Conservation (phyloP, 2,888 invertebrate species). For the Spialia ferax region DNA sequence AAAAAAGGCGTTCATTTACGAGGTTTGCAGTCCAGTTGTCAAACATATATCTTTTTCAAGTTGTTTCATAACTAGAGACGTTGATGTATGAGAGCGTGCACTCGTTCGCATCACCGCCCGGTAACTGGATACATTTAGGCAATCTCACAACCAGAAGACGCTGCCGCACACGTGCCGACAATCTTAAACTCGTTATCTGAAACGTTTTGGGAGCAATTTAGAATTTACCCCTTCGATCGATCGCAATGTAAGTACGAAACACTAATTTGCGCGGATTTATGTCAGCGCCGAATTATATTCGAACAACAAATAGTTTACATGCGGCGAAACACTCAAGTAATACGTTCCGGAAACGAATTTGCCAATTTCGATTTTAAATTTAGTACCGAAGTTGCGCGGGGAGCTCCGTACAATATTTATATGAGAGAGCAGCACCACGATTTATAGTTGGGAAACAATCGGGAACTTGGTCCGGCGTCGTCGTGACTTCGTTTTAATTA, state of each 20-base stretch:
- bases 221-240: slow-evolving; percentile 71
- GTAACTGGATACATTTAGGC: slow-evolving; percentile 67
- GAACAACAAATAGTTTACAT: slow-evolving; percentile 28
- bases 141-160: slow-evolving; percentile 64
- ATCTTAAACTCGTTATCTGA: slow-evolving; percentile 79
- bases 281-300: slow-evolving; percentile 17
- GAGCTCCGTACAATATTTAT: slow-evolving; percentile 75
- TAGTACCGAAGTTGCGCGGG: slow-evolving; percentile 73
- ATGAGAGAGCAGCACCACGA: slow-evolving; percentile 74
- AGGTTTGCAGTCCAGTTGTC: slow-evolving; percentile 60
- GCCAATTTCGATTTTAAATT: slow-evolving; percentile 73
- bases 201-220: slow-evolving; percentile 67
- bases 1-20: slow-evolving; percentile 47
- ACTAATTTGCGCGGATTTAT: slow-evolving; percentile 24
- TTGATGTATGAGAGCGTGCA: slow-evolving; percentile 69
- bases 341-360: slow-evolving; percentile 58
- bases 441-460: slow-evolving; percentile 83
- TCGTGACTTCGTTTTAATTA: slow-evolving; percentile 87
- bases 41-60: slow-evolving; percentile 69
- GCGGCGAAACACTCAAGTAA: slow-evolving; percentile 48
- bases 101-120: slow-evolving; percentile 50
- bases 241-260: slow-evolving; percentile 19
- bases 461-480: slow-evolving; percentile 79
- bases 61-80: slow-evolving; percentile 72
- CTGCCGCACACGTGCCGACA: slow-evolving; percentile 72